These are phyloP conservation scores for Arenicola marina DNA, from an alignment of 2,888 invertebrate genomes.

Conservation along the genomic window DNA sequence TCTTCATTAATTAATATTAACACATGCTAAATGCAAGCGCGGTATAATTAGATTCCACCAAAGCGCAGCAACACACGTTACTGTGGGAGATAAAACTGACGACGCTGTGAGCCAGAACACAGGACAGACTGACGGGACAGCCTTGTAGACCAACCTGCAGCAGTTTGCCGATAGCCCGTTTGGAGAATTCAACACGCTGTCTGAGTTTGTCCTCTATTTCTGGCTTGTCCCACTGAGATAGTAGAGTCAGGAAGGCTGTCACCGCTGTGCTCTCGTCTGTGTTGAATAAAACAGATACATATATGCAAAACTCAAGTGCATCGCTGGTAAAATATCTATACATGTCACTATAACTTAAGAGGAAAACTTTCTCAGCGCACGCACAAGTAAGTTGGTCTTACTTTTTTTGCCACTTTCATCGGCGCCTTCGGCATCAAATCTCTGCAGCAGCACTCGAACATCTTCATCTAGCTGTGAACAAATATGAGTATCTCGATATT, in stretches of 20 bases:
- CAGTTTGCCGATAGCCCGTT: constrained; percentile 88
- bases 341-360: neutral
- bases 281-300: constrained; percentile 37
- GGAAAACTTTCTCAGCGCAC: neutral
- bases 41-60: too few species aligned
- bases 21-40: too few species aligned
- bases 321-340: too few species aligned
- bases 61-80: too few species aligned
- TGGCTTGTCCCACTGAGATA: constrained; percentile 97
- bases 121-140: too few species aligned
- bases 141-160: too few species aligned
- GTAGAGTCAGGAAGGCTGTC: constrained; percentile 85
- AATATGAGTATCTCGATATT: too few species aligned
- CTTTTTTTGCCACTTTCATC: constrained; percentile 78
- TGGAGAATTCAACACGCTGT: constrained; percentile 91
- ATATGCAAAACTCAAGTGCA: too few species aligned
- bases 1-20: too few species aligned
- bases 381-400: constrained; percentile 60
- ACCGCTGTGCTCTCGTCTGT: constrained; percentile 94
- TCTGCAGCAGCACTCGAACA: constrained; percentile 86
- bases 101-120: too few species aligned
- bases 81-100: too few species aligned
- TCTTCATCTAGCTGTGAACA: constrained; percentile 81
- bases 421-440: constrained; percentile 94
- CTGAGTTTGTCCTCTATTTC: constrained; percentile 95